Evolutionary conservation across 2,888 invertebrate species (phyloP), one percentile per base, ranked within the genome.

Genomic region (Phymatocera aterrima): DNA sequence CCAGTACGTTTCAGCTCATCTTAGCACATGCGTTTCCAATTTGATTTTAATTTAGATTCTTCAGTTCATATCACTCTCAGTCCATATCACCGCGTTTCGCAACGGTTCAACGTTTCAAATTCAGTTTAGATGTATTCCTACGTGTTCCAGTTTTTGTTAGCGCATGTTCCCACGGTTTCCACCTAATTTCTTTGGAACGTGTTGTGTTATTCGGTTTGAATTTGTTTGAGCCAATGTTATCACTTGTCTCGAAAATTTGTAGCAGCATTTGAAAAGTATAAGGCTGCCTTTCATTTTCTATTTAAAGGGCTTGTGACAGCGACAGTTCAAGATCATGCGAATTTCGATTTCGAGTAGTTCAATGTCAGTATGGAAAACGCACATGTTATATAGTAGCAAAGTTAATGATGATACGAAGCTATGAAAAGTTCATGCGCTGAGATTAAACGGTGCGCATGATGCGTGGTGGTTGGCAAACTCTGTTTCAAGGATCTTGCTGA

Each of bases 391-490:
- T 3, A 15, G 57, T 57, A 57, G 12, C 28, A 57, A 57, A 57
- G 15, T 18, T 2, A 21, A 51, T 51, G 51, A 51, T 6, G 5
- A 51, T 51, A 51, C 60, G 6, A 28, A 60, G 31, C 15, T 31
- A 60, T 34, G 15, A 60, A 34, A 31, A 28, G 60, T 24, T 57
- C 28, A 68, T 43, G 46, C 40, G 40, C 3, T 40, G 68, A 28
- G 21, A 28, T 46, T 46, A 40, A 46, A 46, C 68, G 40, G 15
- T 24, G 43, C 21, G 46, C 28, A 68, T 24, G 28, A 68, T 68
- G 51, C 31, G 18, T 48, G 12, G 72, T 24, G 48, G 48, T 51
- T 43, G 34, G 51, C 43, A 51, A 72, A 72, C 72, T 34, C 51
- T 28, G 51, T 21, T 48, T 12, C 51, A 15, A n/a, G 31, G 72